Evolutionary conservation across 2,888 invertebrate genomes (phyloP), one percentile per base, ranked within the genome.

Genomic region (Zeuzera pyrina): DNA sequence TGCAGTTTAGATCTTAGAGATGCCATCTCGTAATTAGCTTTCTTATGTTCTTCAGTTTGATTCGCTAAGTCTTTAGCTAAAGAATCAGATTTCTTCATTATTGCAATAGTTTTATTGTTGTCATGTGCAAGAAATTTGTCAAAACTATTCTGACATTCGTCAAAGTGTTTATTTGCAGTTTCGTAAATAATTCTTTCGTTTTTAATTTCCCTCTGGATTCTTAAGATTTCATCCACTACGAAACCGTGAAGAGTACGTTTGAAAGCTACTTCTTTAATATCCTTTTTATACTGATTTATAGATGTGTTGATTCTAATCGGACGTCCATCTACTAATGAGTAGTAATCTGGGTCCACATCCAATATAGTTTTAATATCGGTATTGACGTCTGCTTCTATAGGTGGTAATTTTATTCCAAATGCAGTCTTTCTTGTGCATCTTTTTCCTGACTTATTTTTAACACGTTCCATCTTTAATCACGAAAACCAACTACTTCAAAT

Each of bases 281-380:
- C 70, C 32, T 71, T 57, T 39, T 89, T 78, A 47, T 90, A 90
- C 29, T 79, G 68, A 22, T 70, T 57, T 30, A 85, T 66, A 11
- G 86, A 87, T 28, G 84, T 78, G 38, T 81, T 85, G 19, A 86
- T 83, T 32, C 77, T 71, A 21, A 88, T 84, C 2, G 88, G 85
- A 33, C 88, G 74, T 29, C 88, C 88, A 52, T 85, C 84, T 1
- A 89, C 73, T 45, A 87, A 69, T 1, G 85, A 77, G 51, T 86
- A 90, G 55, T 85, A 90, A n/a, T 86, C 73, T 1, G 88, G 87
- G 56, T 90, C 89, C 1, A 89, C 66, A 45, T 90, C 88, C 14
- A 86, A 59, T 35, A 89, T 85, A 3, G 87, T 86, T 51, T 84
- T 85, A 2, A 71, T 39, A 24, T 64, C 43, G 33, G 45, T 42